Percentiles rank a stretch among this genome's conserved stretches.
Evolutionary conservation across 2,888 invertebrate species (phyloP).

Genomic region (Aphidius colemani): DNA sequence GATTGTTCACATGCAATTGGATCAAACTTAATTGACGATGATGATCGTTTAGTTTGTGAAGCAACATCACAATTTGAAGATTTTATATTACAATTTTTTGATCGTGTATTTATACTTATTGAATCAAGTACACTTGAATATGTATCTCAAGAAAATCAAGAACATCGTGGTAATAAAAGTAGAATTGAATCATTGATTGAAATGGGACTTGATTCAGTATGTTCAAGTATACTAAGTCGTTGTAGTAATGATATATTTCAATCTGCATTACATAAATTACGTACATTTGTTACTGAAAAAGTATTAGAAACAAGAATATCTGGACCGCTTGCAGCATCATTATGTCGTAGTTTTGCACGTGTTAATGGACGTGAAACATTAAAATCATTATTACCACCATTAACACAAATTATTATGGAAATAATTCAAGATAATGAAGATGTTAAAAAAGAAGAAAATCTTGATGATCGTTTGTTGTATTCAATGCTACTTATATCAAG

Average conservation of each 20-base stretch:
- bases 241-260: conserved; percentile 66
- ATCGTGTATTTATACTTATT: conserved; percentile 73
- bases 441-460: conserved; percentile 72
- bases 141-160: conserved; percentile 66
- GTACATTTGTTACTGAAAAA: conserved; percentile 72
- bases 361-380: conserved; percentile 74
- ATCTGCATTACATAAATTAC: conserved; percentile 76
- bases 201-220: conserved; percentile 70
- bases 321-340: conserved; percentile 76
- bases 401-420: conserved; percentile 70
- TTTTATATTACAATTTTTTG: conserved; percentile 84
- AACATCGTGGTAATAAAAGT: conserved; percentile 64
- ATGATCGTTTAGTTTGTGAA: conserved; percentile 76
- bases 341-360: conserved; percentile 70
- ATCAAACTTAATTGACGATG: conserved; percentile 72
- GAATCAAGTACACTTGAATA: conserved; percentile 74
- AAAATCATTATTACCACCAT: conserved; percentile 73
- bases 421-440: conserved; percentile 63
- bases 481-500: conserved; percentile 76
- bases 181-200: conserved; percentile 75
- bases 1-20: conserved; percentile 81
- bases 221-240: conserved; percentile 73
- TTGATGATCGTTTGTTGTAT: conserved; percentile 80
- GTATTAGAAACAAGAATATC: conserved; percentile 85
- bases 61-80: conserved; percentile 87